Evolutionary conservation across 2,888 invertebrate species (phyloP), one percentile per base, ranked within the genome.

Genomic region (Phyllotreta striolata): DNA sequence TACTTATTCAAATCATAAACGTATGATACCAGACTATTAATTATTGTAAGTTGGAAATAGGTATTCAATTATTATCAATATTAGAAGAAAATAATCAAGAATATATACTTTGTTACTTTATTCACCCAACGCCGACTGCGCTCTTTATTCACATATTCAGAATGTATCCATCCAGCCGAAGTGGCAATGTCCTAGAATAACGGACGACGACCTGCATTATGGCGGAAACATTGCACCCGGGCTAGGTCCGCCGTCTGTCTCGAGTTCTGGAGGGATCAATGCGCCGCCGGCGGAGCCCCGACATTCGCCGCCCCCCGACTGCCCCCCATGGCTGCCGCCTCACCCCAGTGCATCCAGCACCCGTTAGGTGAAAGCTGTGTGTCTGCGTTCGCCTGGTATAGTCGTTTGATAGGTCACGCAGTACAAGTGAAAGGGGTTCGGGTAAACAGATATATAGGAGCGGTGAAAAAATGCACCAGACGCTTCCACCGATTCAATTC

Each of bases 301-400:
- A 82, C 83, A 85, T 85, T 85, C 85, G 84, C 85, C 84, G 85
- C 83, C 85, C 85, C 83, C 84, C 85, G 12, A 34, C 55, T 41
- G 9, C 39, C 46, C 37, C 47, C 38, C 46, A 35, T 13, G 12
- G 47, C 57, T 13, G 46, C 54, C 39, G 43, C 47, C 40, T n/a
- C 35, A 43, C 46, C 41, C 37, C 12, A 7, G 34, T 52, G 35
- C n/a, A n/a, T 14, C 14, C 5, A 9, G 47, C 37, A 1, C 37
- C 40, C 46, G 9, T 34, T 39, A 60, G 60, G 64, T 60, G 64
- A 60, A 64, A 60, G 52, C 59, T 46, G 14, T 41, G 24, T 24
- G 24, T 24, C 24, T 40, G 41, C 10, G 38, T 39, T 37, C 10
- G 46, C 55, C 54, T 12, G 44, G 38, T 61, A 9, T 55, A 47